Base-by-base conservation (phyloP, 1,140 invertebrate genomes). In the Cydia strobilella region DNA sequence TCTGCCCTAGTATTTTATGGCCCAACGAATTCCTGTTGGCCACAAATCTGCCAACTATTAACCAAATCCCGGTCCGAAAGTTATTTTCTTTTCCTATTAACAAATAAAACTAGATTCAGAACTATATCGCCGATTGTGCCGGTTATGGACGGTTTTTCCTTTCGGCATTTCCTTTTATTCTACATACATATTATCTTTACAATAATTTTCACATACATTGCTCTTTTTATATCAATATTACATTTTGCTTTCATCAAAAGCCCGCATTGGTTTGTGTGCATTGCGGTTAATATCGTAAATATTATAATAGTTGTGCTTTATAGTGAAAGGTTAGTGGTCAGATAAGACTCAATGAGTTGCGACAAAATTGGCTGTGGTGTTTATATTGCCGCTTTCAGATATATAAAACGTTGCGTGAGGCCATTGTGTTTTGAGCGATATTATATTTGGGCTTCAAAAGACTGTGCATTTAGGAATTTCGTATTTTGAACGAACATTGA, bases 261-360 rank as follows among this genome's bases (percentile, higher is more conserved):
- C 18, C 1, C 20, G 71, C 20, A 51, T 45, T 48, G 42, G 35
- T 51, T 20, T 12, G 15, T 1, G 1, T 0, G 7, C 65, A 69
- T 35, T 18, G 31, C 31, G 20, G 3, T 6, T 18, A 2, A 3
- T 1, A 13, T 69, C 13, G 31, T 18, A 15, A 76, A 66, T 45
- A 35, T 75, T 51, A 35, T 66, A 54, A 45, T 75, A 65, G 59
- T 74, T 59, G 35, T 73, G 31, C 6, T 31, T 69, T 35, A 69
- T 69, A 63, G 63, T 73, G 45, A 35, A 54, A 75, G 81, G 75
- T 76, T 72, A 74, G 84, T 81, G 83, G 82, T 83, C 83, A 82
- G 85, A 87, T 86, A 87, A 84, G 84, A 74, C 77, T 76, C 84
- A 86, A 87, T 87, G 83, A 87, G 84, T 87, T 84, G 85, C 84